Percentiles rank a stretch among this genome's conserved stretches.
These are phyloP conservation scores for Metellina segmentata DNA, from an alignment of 2,888 invertebrate genomes.

Conservation along the genomic window DNA sequence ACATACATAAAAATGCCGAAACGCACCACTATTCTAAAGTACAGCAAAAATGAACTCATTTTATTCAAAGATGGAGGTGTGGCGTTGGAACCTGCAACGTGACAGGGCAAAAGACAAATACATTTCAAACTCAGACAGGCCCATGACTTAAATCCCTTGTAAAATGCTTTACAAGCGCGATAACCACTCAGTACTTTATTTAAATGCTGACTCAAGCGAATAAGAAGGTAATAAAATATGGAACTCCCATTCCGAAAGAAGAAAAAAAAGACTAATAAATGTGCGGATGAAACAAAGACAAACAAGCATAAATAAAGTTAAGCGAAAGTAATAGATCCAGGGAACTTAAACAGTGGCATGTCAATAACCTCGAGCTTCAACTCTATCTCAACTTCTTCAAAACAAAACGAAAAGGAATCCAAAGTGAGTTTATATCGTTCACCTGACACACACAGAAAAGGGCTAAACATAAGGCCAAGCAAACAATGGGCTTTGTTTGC, in stretches of 20 bases:
- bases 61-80: background rate
- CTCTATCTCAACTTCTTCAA: background rate
- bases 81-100: background rate
- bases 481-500: constrained; percentile 67
- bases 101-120: background rate
- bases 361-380: constrained; percentile 50
- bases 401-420: constrained; percentile 16
- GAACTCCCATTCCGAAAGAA: background rate
- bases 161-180: background rate
- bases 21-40: background rate
- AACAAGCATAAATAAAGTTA: constrained; percentile 17
- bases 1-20: background rate
- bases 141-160: background rate
- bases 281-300: constrained; percentile 16
- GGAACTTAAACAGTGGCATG: constrained; percentile 30
- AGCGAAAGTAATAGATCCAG: constrained; percentile 25
- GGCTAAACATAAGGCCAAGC: constrained; percentile 2
- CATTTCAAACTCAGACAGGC: background rate
- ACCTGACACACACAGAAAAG: constrained; percentile 52
- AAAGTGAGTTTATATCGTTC: constrained; percentile 53
- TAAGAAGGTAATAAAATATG: too few species aligned
- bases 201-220: too few species aligned
- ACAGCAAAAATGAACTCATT: too few species aligned
- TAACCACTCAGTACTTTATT: background rate
- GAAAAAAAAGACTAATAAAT: background rate